These are phyloP conservation scores for Melanotaenia boesemani DNA, from an alignment of 2,797 vertebrate genomes.

Conservation along the genomic window DNA sequence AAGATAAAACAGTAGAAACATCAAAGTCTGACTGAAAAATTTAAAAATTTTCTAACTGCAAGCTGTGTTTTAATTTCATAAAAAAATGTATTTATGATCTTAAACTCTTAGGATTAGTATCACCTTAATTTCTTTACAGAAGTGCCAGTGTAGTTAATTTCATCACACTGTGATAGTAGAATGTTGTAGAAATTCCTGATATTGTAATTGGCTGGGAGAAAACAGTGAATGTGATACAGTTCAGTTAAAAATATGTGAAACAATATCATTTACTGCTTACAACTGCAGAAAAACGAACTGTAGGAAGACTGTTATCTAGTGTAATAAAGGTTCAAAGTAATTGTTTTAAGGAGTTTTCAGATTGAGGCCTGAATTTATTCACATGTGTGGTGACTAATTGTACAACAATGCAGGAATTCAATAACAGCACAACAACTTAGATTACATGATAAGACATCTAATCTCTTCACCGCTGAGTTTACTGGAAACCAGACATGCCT, in stretches of 20 bases:
- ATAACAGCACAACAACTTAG: not conserved
- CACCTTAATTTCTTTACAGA: not conserved
- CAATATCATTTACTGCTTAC: not conserved
- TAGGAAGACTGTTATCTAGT: not conserved
- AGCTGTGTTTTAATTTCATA: too few species aligned
- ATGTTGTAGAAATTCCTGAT: not conserved
- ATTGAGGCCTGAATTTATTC: not conserved
- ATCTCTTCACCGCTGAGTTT: not conserved
- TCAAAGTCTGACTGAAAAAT: not conserved
- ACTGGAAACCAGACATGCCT: not conserved
- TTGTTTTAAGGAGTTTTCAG: not conserved
- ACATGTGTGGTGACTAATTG: not conserved
- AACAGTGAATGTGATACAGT: not conserved
- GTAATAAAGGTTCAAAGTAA: not conserved
- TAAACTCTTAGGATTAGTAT: not conserved
- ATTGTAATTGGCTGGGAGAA: not conserved
- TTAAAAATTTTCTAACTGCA: too few species aligned
- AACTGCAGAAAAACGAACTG: not conserved
- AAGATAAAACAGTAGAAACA: not conserved
- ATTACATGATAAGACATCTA: not conserved
- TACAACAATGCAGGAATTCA: not conserved
- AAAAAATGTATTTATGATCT: not conserved
- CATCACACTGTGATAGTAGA: not conserved
- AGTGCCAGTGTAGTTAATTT: not conserved
- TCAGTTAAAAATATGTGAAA: not conserved